Evolutionary conservation across 2,113 vertebrate genomes (phyloP).

Genomic region (Paradisaea rubra): DNA sequence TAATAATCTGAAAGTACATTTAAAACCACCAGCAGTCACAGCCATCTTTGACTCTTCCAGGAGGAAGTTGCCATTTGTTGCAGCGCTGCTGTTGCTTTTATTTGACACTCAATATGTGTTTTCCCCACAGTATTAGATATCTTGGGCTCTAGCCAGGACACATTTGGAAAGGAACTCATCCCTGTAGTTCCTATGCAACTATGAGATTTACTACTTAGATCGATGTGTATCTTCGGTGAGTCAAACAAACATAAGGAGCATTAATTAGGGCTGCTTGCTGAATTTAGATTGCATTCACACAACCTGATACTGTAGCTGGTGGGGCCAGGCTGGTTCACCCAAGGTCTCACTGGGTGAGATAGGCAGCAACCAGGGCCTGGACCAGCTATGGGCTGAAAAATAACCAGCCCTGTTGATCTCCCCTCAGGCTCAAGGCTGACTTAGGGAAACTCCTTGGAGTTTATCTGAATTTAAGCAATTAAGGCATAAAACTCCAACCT

Average conservation of each 20-base stretch:
- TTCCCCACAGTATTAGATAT: constrained; percentile 43
- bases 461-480: neutral
- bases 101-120: constrained; percentile 58
- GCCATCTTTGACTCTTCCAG: constrained; percentile 25
- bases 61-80: constrained; percentile 56
- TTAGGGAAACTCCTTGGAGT: neutral
- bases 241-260: constrained; percentile 11
- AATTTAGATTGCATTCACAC: constrained; percentile 40
- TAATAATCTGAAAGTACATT: constrained; percentile 36
- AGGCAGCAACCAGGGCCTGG: neutral
- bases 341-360: neutral
- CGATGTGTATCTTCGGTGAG: neutral
- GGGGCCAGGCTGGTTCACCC: neutral
- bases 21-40: constrained; percentile 8
- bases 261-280: constrained; percentile 35
- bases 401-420: neutral
- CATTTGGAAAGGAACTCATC: constrained; percentile 44
- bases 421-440: neutral
- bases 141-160: constrained; percentile 47
- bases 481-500: neutral
- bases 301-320: neutral
- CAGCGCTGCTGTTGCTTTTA: constrained; percentile 22
- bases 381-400: neutral
- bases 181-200: constrained; percentile 26
- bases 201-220: constrained; percentile 38